Evolutionary conservation across 2,113 vertebrate species (phyloP).

Genomic region (Onychostoma macrolepis): DNA sequence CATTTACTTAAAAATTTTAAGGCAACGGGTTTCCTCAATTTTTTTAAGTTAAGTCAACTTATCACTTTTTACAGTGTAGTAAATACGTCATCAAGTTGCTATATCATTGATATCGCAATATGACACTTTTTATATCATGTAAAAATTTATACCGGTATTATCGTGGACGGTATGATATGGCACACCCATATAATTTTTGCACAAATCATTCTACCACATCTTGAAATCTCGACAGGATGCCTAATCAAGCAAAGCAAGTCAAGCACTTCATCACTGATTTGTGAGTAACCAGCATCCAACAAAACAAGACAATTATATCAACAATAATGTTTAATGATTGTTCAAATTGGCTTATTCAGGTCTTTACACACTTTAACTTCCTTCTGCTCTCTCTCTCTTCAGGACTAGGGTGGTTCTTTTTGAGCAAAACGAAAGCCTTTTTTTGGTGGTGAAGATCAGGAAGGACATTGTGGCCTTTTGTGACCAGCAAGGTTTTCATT

Average conservation of each 20-base stretch:
- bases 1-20: too few relatives aligned
- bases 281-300: not conserved
- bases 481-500: slow-evolving; percentile 55
- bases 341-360: not conserved
- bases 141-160: too few relatives aligned
- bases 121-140: too few relatives aligned
- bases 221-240: slow-evolving; percentile 5
- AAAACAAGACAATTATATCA: slow-evolving; percentile 26
- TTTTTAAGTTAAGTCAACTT: too few relatives aligned
- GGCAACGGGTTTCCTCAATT: too few relatives aligned
- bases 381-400: not conserved
- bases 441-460: slow-evolving; percentile 34
- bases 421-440: not conserved
- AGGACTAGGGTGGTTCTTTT: not conserved
- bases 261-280: slow-evolving; percentile 34
- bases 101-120: too few relatives aligned
- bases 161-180: too few relatives aligned
- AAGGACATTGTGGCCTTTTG: slow-evolving; percentile 39
- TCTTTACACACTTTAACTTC: not conserved
- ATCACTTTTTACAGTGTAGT: too few relatives aligned
- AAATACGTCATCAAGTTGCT: too few relatives aligned
- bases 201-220: not conserved
- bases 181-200: not conserved
- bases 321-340: not conserved
- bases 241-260: slow-evolving; percentile 20